A percentile compares a stretch with the other conserved stretches of the same genome.
Conservation (phyloP, 2,888 invertebrate genomes). For the Macaria notata region DNA sequence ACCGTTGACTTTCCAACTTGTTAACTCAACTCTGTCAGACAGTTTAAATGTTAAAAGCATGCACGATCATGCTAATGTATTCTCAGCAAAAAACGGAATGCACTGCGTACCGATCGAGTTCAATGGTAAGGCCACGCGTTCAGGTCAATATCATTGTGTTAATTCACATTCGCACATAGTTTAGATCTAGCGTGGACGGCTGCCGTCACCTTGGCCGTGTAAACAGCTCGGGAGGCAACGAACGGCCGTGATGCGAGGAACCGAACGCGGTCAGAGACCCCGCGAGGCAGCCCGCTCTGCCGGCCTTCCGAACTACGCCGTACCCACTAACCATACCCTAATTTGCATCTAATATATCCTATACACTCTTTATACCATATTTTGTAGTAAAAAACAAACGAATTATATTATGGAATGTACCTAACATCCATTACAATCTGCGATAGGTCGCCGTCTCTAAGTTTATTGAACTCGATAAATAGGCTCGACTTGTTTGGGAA, state of each 20-base stretch:
- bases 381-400: too few relatives aligned
- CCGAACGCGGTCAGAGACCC: conserved; percentile 74
- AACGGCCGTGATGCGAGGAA: conserved; percentile 53
- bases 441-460: neutral
- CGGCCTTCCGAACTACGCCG: conserved; percentile 52
- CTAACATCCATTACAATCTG: too few relatives aligned
- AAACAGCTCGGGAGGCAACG: conserved; percentile 58
- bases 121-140: conserved; percentile 25
- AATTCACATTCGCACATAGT: conserved; percentile 48
- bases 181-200: conserved; percentile 39
- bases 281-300: conserved; percentile 59
- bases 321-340: conserved; percentile 43
- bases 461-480: conserved; percentile 23
- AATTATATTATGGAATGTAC: too few relatives aligned
- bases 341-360: conserved; percentile 31
- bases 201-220: conserved; percentile 73
- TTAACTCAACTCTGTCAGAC: conserved; percentile 10
- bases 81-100: conserved; percentile 10
- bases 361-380: neutral
- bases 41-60: conserved; percentile 20
- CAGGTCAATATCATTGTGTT: conserved; percentile 48
- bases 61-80: conserved; percentile 1
- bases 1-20: conserved; percentile 9
- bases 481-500: conserved; percentile 24
- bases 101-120: conserved; percentile 4